phyloP scores from a whole-genome alignment of 2,797 vertebrate species.

The Calcarius lapponicus region DNA sequence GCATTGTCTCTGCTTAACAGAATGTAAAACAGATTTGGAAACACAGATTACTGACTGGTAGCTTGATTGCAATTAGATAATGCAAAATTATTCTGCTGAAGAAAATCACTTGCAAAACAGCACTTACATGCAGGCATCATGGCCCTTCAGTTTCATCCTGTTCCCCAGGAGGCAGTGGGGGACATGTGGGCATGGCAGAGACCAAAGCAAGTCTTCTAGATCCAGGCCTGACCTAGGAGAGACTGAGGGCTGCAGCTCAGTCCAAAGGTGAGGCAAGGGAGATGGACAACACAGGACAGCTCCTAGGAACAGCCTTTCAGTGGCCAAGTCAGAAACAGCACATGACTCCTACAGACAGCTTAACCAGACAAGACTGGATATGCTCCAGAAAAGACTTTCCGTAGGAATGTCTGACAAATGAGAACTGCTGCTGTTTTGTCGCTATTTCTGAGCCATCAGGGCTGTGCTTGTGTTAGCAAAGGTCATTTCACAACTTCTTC shows the following conservation, averaged over 20 bases:
- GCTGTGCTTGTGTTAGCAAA: not conserved
- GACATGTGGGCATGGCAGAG: rapidly evolving
- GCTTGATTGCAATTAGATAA: constrained; percentile 18
- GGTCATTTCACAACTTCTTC: not conserved
- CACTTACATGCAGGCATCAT: rapidly evolving
- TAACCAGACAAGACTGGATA: not conserved
- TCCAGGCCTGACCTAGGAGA: not conserved
- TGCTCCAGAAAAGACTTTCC: not conserved
- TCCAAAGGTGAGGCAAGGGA: too few species aligned
- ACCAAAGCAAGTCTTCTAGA: not conserved
- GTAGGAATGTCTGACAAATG: not conserved
- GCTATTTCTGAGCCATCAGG: not conserved
- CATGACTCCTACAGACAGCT: not conserved
- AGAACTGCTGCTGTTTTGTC: not conserved
- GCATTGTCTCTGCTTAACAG: not conserved
- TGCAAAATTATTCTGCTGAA: not conserved
- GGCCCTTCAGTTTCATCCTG: not conserved
- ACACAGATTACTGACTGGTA: not conserved
- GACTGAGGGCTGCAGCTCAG: not conserved
- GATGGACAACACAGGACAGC: not conserved
- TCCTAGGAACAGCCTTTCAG: not conserved
- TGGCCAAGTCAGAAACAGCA: not conserved
- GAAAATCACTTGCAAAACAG: not conserved
- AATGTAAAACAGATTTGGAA: not conserved
- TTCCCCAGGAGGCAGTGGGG: not conserved